These are phyloP conservation scores for Actinia tenebrosa DNA, from an alignment of 64 coral and sea anemone species.

Conservation along the genomic window DNA sequence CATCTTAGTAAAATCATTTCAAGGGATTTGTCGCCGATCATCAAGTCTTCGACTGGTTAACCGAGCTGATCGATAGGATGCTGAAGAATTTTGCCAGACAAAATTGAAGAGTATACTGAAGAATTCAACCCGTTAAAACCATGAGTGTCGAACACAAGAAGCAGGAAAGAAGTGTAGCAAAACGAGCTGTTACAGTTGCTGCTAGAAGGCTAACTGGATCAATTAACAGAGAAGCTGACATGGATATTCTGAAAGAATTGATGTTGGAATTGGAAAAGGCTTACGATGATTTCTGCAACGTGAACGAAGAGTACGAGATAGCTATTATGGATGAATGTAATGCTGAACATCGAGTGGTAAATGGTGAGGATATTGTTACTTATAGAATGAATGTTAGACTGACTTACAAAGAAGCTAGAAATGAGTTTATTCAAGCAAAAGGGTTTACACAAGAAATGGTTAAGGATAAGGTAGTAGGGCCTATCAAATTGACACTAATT, in stretches of 20 bases:
- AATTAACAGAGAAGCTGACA: not conserved
- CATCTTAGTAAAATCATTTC: too few relatives aligned
- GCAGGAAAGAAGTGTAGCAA: not conserved
- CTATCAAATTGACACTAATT: not conserved
- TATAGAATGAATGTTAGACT: constrained; percentile 57
- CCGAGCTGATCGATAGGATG: not conserved
- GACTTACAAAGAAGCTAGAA: constrained; percentile 36
- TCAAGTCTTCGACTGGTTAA: not conserved
- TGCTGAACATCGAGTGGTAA: constrained; percentile 48
- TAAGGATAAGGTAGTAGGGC: not conserved
- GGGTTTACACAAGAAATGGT: not conserved
- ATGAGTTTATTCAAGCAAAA: constrained; percentile 44
- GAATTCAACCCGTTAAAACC: not conserved
- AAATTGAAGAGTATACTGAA: not conserved
- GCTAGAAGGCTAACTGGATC: not conserved
- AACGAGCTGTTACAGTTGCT: not conserved
- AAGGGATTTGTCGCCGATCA: not conserved
- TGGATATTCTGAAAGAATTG: not conserved
- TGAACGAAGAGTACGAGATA: constrained; percentile 60
- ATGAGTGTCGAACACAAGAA: not conserved
- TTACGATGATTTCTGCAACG: constrained; percentile 55
- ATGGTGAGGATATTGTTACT: constrained; percentile 42
- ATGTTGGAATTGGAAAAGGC: not conserved
- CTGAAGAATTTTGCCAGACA: not conserved
- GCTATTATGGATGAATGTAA: constrained; percentile 30